These are phyloP conservation scores for Argynnis bischoffii DNA, from an alignment of 2,888 invertebrate species.

Conservation along the genomic window DNA sequence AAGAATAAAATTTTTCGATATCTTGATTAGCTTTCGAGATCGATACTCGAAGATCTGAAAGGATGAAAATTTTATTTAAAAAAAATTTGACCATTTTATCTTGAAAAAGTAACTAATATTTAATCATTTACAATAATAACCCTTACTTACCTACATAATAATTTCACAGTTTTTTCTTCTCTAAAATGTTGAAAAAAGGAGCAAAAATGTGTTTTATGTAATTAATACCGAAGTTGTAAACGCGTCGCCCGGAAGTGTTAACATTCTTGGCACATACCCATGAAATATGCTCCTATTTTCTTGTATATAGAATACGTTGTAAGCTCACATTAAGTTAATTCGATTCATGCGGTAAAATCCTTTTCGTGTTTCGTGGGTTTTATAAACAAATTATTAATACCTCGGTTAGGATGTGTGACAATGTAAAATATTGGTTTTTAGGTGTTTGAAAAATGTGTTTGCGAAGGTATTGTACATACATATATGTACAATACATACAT, in stretches of 20 bases:
- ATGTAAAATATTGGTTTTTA: neutral
- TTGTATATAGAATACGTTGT: constrained; percentile 9
- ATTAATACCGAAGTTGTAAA: constrained; percentile 19
- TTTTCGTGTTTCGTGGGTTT: constrained; percentile 11
- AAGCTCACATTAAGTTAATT: constrained; percentile 15
- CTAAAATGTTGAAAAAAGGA: neutral
- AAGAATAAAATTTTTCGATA: too few relatives aligned
- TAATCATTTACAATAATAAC: too few relatives aligned
- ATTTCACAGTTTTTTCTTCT: neutral
- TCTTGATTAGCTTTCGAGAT: too few relatives aligned
- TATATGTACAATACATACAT: too few relatives aligned
- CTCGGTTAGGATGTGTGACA: neutral
- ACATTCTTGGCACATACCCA: constrained; percentile 24
- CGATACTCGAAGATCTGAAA: too few relatives aligned
- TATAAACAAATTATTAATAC: constrained; percentile 4
- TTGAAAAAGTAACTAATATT: too few relatives aligned
- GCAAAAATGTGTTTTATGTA: constrained; percentile 2
- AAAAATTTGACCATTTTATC: too few relatives aligned
- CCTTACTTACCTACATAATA: too few relatives aligned
- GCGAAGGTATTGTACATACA: too few relatives aligned
- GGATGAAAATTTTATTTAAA: too few relatives aligned
- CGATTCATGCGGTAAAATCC: constrained; percentile 15
- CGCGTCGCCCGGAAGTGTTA: constrained; percentile 21
- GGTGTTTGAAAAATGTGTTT: too few relatives aligned
- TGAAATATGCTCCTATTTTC: constrained; percentile 9